Percentiles rank a stretch among this genome's conserved stretches.
Conservation (phyloP, 2,113 vertebrate genomes). For the Cyanoderma ruficeps region DNA sequence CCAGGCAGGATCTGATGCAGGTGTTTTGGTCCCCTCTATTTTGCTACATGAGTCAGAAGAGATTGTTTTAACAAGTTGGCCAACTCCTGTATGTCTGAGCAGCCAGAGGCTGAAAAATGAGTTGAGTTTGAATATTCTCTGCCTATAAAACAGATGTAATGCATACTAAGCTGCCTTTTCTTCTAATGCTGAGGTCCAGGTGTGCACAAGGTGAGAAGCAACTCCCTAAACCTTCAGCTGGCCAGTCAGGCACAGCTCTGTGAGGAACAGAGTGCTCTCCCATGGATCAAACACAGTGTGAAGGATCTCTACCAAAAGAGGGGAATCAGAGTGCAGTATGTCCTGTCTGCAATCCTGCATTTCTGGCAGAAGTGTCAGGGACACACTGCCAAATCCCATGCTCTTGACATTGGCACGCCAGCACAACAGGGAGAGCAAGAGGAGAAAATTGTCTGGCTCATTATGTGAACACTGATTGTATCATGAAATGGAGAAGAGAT, state of each 20-base stretch:
- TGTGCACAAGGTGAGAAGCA: background rate
- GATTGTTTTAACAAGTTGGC: background rate
- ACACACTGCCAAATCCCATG: background rate
- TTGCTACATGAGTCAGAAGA: background rate
- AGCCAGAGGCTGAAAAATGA: background rate
- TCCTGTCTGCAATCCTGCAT: background rate
- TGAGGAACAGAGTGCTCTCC: background rate
- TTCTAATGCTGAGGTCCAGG: background rate
- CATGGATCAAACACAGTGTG: background rate
- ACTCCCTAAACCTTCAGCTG: background rate
- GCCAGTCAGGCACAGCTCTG: background rate
- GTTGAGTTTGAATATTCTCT: background rate
- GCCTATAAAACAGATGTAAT: background rate
- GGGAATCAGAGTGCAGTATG: background rate
- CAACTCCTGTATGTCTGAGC: background rate
- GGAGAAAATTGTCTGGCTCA: fast-evolving
- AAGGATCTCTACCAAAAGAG: background rate
- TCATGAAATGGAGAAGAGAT: background rate
- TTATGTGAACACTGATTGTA: background rate
- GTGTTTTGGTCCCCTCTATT: background rate
- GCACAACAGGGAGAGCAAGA: background rate
- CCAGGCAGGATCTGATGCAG: background rate
- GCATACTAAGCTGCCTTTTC: background rate
- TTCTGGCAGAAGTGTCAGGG: background rate
- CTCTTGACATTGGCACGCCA: background rate